phyloP scores from a whole-genome alignment of 1,140 invertebrate genomes.

The Lordiphosa collinella region DNA sequence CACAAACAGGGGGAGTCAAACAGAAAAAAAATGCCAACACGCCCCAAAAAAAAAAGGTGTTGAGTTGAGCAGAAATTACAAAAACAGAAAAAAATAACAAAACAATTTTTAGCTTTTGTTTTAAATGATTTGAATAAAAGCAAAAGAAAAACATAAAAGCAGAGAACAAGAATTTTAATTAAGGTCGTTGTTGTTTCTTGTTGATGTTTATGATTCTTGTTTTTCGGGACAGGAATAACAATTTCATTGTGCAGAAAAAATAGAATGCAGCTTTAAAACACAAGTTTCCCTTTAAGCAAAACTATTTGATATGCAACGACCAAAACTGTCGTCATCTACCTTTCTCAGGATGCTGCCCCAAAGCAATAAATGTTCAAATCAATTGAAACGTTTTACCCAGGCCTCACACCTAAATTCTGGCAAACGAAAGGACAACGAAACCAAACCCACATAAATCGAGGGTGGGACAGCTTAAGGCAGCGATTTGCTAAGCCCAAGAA shows the following conservation, averaged over 20 bases:
- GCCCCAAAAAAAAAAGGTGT: slow-evolving; percentile 55
- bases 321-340: slow-evolving; percentile 62
- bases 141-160: slow-evolving; percentile 18
- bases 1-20: slow-evolving; percentile 11
- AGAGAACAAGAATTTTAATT: slow-evolving; percentile 63
- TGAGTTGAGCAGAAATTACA: slow-evolving; percentile 53
- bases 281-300: slow-evolving; percentile 13
- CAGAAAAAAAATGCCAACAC: slow-evolving; percentile 54
- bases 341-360: slow-evolving; percentile 33
- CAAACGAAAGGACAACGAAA: slow-evolving; percentile 8
- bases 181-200: slow-evolving; percentile 21
- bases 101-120: slow-evolving; percentile 36
- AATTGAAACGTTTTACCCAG: slow-evolving; percentile 74
- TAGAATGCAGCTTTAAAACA: background rate
- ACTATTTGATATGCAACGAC: slow-evolving; percentile 63
- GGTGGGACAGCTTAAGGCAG: slow-evolving; percentile 62
- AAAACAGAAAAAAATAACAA: slow-evolving; percentile 26
- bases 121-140: slow-evolving; percentile 58
- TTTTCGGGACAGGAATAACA: background rate
- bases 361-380: slow-evolving; percentile 77
- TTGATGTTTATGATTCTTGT: slow-evolving; percentile 14
- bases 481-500: slow-evolving; percentile 60
- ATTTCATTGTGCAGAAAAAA: too few species aligned
- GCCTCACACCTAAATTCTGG: slow-evolving; percentile 51
- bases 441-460: slow-evolving; percentile 53